Evolutionary conservation across 2,888 invertebrate species (phyloP).

Genomic region (Melinaea menophilus): DNA sequence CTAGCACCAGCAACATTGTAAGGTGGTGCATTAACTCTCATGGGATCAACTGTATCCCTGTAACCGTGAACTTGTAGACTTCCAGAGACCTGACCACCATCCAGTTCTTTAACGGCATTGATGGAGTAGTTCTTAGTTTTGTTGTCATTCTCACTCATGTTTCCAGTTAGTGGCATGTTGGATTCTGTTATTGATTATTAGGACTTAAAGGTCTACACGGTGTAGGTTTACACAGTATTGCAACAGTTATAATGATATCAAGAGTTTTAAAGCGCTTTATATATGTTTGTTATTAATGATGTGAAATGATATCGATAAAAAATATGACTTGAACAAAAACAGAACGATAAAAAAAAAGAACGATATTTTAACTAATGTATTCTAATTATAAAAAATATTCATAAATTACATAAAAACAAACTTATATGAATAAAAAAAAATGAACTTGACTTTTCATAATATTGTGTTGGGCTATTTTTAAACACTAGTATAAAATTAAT

Average conservation of each 20-base stretch:
- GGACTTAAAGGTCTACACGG: background rate
- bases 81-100: slow-evolving; percentile 15
- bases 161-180: slow-evolving; percentile 15
- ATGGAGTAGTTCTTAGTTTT: slow-evolving; percentile 29
- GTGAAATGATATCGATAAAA: no score
- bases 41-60: slow-evolving; percentile 16
- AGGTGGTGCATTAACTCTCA: slow-evolving; percentile 19
- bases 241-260: background rate
- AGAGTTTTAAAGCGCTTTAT: no score
- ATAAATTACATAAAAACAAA: no score
- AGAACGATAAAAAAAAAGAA: no score
- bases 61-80: slow-evolving; percentile 24
- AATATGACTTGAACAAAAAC: no score
- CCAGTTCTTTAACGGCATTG: slow-evolving; percentile 26
- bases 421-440: no score
- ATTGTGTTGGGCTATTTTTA: no score
- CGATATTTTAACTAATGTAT: no score
- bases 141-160: slow-evolving; percentile 20
- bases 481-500: no score
- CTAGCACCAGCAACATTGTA: slow-evolving; percentile 24
- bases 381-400: no score
- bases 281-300: no score
- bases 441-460: no score
- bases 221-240: background rate
- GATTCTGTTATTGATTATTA: background rate